These are phyloP conservation scores for Venturia canescens DNA, from an alignment of 1,140 invertebrate species.

Conservation along the genomic window DNA sequence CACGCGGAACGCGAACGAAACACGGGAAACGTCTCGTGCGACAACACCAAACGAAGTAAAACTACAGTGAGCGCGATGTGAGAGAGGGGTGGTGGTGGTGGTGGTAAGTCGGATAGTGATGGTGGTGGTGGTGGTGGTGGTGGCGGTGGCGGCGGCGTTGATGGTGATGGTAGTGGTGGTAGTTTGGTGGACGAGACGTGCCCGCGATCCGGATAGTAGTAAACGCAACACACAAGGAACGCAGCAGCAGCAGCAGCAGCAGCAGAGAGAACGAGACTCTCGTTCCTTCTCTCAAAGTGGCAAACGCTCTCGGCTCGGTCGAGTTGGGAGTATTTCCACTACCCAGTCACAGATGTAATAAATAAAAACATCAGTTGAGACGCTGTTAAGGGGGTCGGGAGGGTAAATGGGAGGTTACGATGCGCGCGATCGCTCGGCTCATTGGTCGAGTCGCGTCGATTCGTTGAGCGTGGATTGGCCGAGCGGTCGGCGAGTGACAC, in stretches of 20 bases:
- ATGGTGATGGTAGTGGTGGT: conserved; percentile 67
- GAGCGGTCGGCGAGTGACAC: conserved; percentile 54
- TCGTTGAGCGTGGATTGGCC: conserved; percentile 60
- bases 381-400: conserved; percentile 54
- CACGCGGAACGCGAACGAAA: conserved; percentile 39
- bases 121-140: conserved; percentile 28
- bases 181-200: conserved; percentile 45
- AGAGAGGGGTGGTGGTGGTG: conserved; percentile 57
- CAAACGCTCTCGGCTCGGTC: conserved; percentile 77
- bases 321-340: conserved; percentile 77
- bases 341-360: conserved; percentile 82
- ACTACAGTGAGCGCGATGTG: conserved; percentile 49
- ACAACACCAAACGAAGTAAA: conserved; percentile 52
- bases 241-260: no score
- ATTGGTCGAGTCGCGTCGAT: conserved; percentile 63
- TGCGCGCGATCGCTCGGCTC: conserved; percentile 66
- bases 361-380: conserved; percentile 82
- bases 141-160: conserved; percentile 6
- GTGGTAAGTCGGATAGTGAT: conserved; percentile 26
- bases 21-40: conserved; percentile 47
- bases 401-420: conserved; percentile 66
- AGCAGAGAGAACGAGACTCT: conserved; percentile 74
- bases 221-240: conserved; percentile 56
- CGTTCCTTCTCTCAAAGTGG: conserved; percentile 75
- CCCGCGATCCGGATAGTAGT: conserved; percentile 34